Evolutionary conservation across 2,888 invertebrate genomes (phyloP), one percentile per base, ranked within the genome.

Genomic region (Agriotes lineatus): DNA sequence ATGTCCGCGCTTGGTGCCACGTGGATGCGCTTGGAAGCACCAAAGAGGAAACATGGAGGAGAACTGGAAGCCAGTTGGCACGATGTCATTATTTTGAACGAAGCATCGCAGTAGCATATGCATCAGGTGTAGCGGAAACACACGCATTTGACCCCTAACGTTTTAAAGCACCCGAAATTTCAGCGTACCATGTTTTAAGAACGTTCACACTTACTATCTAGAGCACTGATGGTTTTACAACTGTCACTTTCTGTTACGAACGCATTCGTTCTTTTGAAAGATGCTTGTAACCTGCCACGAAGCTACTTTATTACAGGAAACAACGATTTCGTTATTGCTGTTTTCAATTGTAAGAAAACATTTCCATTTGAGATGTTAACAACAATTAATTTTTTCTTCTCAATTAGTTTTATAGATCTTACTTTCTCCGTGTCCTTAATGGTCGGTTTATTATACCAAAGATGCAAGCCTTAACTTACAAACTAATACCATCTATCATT

Each of bases 1-100:
- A 56, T 56, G 63, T 63, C 63, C 63, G 63, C 54, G 30, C 5
- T 33, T 30, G 30, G 63, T 63, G 39, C 42, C 54, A 20, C 42
- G 20, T 63, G 30, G 63, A 63, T 63, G 42, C 63, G 63, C 63
- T 63, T 35, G 42, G 42, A 3, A 52, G 52, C 52, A n/a, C 18
- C 18, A 30, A 30, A 25, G 3, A 18, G 33, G 33, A n/a, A 18
- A 52, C 16, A 9, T 52, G 33, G 52, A 33, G 52, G 52, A 52
- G 14, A 4, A 14, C 33, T 25, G 18, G 9, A 25, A 25, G 25
- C 7, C 18, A 18, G 33, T 16, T 6, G 14, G 19, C 22, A 22
- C 48, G 22, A 12, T 22, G 5, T 14, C 4, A 18, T 52, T 52
- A 52, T 33, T 10, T n/a, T 30, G 4, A 14, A 30, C 10, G n/a